Evolutionary conservation across 2,888 invertebrate genomes (phyloP), one percentile per base, ranked within the genome.

Genomic region (Himalopsyche kuldschensis): DNA sequence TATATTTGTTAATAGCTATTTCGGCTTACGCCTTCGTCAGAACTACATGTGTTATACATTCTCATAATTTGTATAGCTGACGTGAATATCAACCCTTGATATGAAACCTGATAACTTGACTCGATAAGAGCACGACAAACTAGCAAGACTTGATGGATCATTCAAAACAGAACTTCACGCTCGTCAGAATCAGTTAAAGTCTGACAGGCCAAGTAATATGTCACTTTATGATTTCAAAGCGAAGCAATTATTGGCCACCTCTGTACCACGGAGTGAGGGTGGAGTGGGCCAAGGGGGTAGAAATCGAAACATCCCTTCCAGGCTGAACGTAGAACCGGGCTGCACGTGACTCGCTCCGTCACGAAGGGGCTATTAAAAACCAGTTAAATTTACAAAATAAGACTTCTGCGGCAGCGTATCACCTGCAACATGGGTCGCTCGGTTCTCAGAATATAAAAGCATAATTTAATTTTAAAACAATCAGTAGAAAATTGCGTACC

Each of bases 321-420:
- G 20, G 55, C 24, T 4, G 41, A 41, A 41, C 55, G 55, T 55
- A 55, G 55, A 24, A 20, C n/a, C 55, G 4, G 55, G 55, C 55
- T 24, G 20, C 55, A 55, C 55, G 55, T 30, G 30, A 75, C 75
- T 75, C 75, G 20, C 17, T 75, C 32, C 31, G 32, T 30, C 75
- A 75, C 75, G 75, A 75, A 75, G 75, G 31, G 32, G 75, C 75
- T 32, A 75, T 75, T 75, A 75, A 75, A 75, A 75, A 55, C 55
- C 75, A 32, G 30, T 75, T 32, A 75, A 31, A 75, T 75, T 75
- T 75, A 75, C 75, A 75, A 75, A 75, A 32, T 31, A 75, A 75
- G 75, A 10, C 75, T 55, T 55, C 24, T 55, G 24, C 55, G 24
- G 24, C 55, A 20, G 24, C 20, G 20, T 10, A 55, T 55, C 55